Conservation (phyloP, 2,888 invertebrate genomes). For the Leptodirus hochenwartii region DNA sequence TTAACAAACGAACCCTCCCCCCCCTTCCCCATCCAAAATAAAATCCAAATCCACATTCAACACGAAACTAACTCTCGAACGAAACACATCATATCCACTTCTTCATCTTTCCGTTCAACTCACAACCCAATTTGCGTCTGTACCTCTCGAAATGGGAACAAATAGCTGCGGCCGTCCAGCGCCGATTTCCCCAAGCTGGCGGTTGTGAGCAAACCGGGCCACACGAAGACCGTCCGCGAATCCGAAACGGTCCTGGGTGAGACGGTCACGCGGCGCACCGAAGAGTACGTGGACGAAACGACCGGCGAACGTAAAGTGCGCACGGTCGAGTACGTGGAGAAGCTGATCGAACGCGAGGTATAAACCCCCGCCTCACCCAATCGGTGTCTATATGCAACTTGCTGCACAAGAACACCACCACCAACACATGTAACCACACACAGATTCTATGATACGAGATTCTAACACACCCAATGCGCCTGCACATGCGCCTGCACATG, state of each 20-base stretch:
- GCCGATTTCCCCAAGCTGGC: conserved; percentile 68
- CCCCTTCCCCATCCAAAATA: too few relatives aligned
- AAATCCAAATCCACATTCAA: too few relatives aligned
- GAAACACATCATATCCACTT: too few relatives aligned
- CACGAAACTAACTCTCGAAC: too few relatives aligned
- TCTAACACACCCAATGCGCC: conserved; percentile 15
- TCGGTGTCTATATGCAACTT: conserved; percentile 9
- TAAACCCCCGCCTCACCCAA: conserved; percentile 8
- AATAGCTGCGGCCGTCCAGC: conserved; percentile 40
- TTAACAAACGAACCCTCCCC: too few relatives aligned
- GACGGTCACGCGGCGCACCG: conserved; percentile 69
- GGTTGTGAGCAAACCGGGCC: conserved; percentile 52
- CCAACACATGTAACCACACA: background rate
- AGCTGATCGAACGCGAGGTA: conserved; percentile 93
- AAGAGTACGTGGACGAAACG: conserved; percentile 72
- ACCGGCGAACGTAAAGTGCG: conserved; percentile 75
- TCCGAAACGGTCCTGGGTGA: conserved; percentile 80
- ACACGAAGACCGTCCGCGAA: conserved; percentile 67
- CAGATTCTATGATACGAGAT: too few relatives aligned
- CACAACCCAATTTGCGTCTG: too few relatives aligned
- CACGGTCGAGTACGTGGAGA: conserved; percentile 87
- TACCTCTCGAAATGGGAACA: too few relatives aligned
- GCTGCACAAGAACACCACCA: conserved; percentile 3
- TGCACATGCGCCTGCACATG: conserved; percentile 11
- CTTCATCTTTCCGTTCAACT: too few relatives aligned